Percentiles rank a stretch among this genome's conserved stretches.
Evolutionary conservation across 2,113 vertebrate genomes (phyloP).

Genomic region (Castor canadensis): DNA sequence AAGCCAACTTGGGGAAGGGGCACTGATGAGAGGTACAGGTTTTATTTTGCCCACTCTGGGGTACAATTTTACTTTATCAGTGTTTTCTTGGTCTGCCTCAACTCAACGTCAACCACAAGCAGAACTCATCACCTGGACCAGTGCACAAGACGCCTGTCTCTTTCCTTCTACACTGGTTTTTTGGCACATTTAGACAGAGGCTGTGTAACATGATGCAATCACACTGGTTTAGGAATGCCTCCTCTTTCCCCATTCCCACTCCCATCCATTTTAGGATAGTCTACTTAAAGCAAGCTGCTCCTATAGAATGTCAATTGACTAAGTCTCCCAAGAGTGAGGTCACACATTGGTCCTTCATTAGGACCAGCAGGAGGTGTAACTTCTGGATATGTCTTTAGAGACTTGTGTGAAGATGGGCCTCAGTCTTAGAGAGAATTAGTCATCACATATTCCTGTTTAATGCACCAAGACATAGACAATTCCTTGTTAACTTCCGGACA

Average conservation of each 20-base stretch:
- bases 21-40: neutral
- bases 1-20: neutral
- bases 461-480: neutral
- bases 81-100: constrained; percentile 44
- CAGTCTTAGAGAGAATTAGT: neutral
- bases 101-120: neutral
- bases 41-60: constrained; percentile 10
- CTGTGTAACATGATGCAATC: neutral
- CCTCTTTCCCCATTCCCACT: no score
- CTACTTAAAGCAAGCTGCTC: neutral
- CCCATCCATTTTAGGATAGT: neutral
- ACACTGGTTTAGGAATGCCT: neutral
- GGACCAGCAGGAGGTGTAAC: no score
- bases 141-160: neutral
- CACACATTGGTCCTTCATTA: neutral
- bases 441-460: neutral
- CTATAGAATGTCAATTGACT: neutral
- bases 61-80: neutral
- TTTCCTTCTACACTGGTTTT: neutral
- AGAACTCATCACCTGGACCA: constrained; percentile 5
- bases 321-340: neutral
- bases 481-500: neutral
- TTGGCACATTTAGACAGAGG: neutral
- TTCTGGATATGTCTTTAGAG: neutral
- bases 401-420: neutral